Conservation (phyloP, 2,888 invertebrate genomes). For the Drosophila infuscata region DNA sequence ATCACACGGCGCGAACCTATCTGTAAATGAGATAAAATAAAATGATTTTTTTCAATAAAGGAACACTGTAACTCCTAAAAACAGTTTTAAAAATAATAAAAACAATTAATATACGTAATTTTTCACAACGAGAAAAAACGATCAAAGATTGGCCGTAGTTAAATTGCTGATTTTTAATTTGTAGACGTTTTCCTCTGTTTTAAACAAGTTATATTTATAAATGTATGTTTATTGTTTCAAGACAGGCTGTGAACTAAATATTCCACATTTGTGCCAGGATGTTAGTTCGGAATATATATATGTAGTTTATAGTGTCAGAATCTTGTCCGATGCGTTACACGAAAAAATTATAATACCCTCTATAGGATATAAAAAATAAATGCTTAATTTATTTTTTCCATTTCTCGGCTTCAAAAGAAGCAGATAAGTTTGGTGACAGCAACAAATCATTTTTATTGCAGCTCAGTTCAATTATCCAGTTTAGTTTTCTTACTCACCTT, state of each 20-base stretch:
- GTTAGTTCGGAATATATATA: neutral
- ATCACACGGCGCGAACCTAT: constrained; percentile 93
- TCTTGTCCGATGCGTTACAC: neutral
- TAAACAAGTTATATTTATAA: neutral
- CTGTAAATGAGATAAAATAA: constrained; percentile 80
- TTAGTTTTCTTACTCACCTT: constrained; percentile 86
- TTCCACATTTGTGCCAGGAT: neutral
- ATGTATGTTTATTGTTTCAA: neutral
- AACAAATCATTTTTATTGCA: neutral
- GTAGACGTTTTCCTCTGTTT: neutral
- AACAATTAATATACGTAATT: neutral
- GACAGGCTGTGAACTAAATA: neutral
- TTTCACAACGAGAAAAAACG: neutral
- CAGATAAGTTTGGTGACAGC: neutral
- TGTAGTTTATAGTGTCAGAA: neutral
- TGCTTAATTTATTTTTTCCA: neutral
- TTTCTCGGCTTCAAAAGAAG: neutral
- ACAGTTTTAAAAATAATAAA: neutral
- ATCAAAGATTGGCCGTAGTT: neutral
- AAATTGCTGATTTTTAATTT: neutral
- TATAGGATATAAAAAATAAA: too few relatives aligned
- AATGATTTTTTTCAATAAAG: neutral
- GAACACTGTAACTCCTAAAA: neutral
- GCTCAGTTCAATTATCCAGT: neutral
- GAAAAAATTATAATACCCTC: too few relatives aligned